Evolutionary conservation across 2,888 invertebrate species (phyloP).

Genomic region (Nomada lathburiana): DNA sequence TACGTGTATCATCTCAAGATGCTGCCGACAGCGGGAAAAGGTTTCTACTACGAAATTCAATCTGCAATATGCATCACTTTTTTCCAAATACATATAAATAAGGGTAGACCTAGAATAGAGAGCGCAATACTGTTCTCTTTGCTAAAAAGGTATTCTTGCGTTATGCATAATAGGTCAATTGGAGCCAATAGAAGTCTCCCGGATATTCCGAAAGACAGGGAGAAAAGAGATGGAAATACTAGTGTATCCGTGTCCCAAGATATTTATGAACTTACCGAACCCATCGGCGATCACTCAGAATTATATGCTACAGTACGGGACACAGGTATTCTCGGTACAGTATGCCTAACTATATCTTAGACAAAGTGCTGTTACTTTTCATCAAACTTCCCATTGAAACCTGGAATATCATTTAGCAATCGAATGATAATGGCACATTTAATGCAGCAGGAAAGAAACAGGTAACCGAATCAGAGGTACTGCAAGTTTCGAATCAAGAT

Average conservation of each 20-base stretch:
- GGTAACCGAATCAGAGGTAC: slow-evolving; percentile 80
- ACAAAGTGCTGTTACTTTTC: not conserved
- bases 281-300: slow-evolving; percentile 91
- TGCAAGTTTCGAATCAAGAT: slow-evolving; percentile 87
- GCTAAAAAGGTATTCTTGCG: not conserved
- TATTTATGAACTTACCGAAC: slow-evolving; percentile 82
- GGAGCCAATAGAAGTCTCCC: slow-evolving; percentile 92
- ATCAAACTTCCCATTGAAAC: not conserved
- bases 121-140: not conserved
- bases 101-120: not conserved
- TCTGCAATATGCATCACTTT: not conserved
- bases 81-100: not conserved
- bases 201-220: slow-evolving; percentile 91
- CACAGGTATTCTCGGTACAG: slow-evolving; percentile 81
- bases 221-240: slow-evolving; percentile 85
- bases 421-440: not conserved
- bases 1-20: slow-evolving; percentile 78
- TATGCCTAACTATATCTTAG: no score
- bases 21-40: slow-evolving; percentile 81
- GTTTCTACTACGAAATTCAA: slow-evolving; percentile 68
- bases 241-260: slow-evolving; percentile 76
- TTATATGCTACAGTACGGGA: slow-evolving; percentile 93
- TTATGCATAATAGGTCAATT: slow-evolving; percentile 79
- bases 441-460: slow-evolving; percentile 69
- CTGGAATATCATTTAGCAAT: not conserved